Conservation (phyloP, 1,140 invertebrate species). For the Sipha flava region DNA sequence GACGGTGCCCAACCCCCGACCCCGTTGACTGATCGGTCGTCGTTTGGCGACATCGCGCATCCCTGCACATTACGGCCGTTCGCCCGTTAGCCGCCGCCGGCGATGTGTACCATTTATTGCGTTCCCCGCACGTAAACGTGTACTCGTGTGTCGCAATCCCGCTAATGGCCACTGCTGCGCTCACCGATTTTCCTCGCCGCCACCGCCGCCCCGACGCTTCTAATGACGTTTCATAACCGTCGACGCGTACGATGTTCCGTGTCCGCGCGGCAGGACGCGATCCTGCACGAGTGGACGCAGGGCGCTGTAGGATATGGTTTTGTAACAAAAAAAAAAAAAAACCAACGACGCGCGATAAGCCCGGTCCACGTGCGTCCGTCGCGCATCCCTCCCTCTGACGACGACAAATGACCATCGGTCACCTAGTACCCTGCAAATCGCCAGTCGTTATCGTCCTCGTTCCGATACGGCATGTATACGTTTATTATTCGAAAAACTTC, state of each 20-base stretch:
- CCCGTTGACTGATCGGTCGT: conserved; percentile 8
- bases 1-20: no score
- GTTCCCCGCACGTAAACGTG: neutral
- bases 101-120: conserved; percentile 12
- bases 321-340: neutral
- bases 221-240: conserved; percentile 29
- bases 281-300: neutral
- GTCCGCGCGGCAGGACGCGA: neutral
- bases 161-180: neutral
- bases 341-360: neutral
- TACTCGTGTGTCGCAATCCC: conserved; percentile 17
- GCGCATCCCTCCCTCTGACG: no score
- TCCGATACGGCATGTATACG: neutral
- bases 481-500: neutral
- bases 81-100: neutral
- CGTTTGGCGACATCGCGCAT: neutral
- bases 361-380: no score
- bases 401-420: no score
- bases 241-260: conserved; percentile 4
- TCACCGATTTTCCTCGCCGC: neutral
- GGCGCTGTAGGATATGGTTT: no score
- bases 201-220: neutral
- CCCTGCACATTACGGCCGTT: neutral
- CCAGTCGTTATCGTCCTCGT: neutral
- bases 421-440: neutral